Conservation (phyloP, 2,888 invertebrate species). For the Agrilus biguttatus region DNA sequence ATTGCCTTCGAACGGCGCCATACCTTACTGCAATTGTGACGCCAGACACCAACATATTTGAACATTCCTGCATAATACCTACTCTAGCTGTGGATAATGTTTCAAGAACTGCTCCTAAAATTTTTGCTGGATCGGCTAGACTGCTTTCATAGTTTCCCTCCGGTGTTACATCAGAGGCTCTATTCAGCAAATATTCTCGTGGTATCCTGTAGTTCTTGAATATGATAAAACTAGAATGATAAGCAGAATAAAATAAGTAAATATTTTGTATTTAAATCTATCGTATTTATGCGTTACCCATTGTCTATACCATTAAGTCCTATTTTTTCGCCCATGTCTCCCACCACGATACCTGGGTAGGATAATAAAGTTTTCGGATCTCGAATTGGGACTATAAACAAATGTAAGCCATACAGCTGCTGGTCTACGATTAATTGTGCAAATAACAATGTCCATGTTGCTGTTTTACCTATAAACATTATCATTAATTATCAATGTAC, state of each 20-base stretch:
- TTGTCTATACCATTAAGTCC: slow-evolving; percentile 88
- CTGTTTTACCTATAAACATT: slow-evolving; percentile 49
- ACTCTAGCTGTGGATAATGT: slow-evolving; percentile 74
- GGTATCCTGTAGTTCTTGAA: slow-evolving; percentile 82
- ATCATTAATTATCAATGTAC: too few relatives aligned
- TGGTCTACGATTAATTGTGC: slow-evolving; percentile 79
- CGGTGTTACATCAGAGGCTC: slow-evolving; percentile 77
- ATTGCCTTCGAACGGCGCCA: slow-evolving; percentile 66
- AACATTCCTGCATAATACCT: slow-evolving; percentile 53
- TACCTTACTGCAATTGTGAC: slow-evolving; percentile 66
- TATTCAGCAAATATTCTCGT: slow-evolving; percentile 68
- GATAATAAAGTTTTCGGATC: slow-evolving; percentile 61
- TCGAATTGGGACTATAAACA: slow-evolving; percentile 76
- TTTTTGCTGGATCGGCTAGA: slow-evolving; percentile 76
- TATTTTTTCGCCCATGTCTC: slow-evolving; percentile 87
- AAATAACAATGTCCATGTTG: slow-evolving; percentile 76
- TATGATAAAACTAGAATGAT: slow-evolving; percentile 55
- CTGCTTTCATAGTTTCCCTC: slow-evolving; percentile 80
- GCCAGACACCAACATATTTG: slow-evolving; percentile 54
- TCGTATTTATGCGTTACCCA: slow-evolving; percentile 41
- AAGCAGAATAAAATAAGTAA: slow-evolving; percentile 1
- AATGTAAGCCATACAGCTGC: slow-evolving; percentile 71
- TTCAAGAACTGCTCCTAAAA: slow-evolving; percentile 74
- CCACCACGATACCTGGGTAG: slow-evolving; percentile 73
- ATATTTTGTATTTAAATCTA: not conserved